These are phyloP conservation scores for Eristalis intricaria DNA, from an alignment of 2,888 invertebrate genomes.

Conservation along the genomic window DNA sequence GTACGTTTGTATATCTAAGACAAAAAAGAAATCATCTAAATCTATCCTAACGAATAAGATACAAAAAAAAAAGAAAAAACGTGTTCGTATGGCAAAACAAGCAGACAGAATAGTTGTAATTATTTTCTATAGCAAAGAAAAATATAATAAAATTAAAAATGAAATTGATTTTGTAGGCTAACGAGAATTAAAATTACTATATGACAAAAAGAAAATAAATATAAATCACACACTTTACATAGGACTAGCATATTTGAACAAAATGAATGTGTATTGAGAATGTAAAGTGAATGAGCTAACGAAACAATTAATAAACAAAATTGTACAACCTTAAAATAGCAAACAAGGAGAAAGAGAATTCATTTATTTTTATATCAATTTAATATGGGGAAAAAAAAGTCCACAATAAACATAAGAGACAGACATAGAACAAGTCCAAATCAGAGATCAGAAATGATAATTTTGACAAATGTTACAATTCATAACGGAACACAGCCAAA, in stretches of 20 bases:
- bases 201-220: constrained; percentile 75
- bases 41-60: constrained; percentile 32
- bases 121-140: constrained; percentile 54
- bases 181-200: constrained; percentile 74
- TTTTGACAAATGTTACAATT: constrained; percentile 6
- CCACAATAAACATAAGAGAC: not conserved
- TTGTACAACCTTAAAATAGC: constrained; percentile 64
- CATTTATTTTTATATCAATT: constrained; percentile 72
- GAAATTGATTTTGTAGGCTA: constrained; percentile 60
- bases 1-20: not conserved
- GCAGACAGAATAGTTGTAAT: constrained; percentile 50
- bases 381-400: constrained; percentile 15
- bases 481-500: constrained; percentile 7
- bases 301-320: constrained; percentile 64
- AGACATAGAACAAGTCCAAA: not conserved
- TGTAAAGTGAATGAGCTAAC: constrained; percentile 65
- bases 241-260: constrained; percentile 49
- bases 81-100: constrained; percentile 58
- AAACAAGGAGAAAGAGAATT: constrained; percentile 60
- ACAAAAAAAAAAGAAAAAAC: constrained; percentile 28
- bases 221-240: constrained; percentile 30
- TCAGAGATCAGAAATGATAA: not conserved
- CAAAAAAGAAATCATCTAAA: constrained; percentile 1
- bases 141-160: constrained; percentile 27
- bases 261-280: constrained; percentile 42